Evolutionary conservation across 2,888 invertebrate species (phyloP), one percentile per base, ranked within the genome.

Genomic region (Nezara viridula): DNA sequence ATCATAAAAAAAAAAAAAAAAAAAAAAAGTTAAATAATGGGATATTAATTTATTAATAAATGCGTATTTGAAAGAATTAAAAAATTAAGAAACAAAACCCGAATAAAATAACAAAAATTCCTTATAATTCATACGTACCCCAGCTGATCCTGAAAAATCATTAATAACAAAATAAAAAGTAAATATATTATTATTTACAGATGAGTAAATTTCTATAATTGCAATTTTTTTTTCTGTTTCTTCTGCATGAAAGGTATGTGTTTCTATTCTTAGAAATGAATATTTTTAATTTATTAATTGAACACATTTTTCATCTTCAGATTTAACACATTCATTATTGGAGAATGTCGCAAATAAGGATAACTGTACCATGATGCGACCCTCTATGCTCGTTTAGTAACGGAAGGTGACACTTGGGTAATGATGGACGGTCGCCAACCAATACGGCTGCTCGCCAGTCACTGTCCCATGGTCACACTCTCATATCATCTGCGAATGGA

Each of bases 401-500:
- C 86, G 90, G 90, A 90, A 90, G 90, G 90, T 89, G 90, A 73
- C 66, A 73, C 66, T 73, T 73, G 66, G 66, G 66, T 73, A 73
- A 73, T 37, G 66, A 73, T 7, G 66, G 37, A 89, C 90, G 89
- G 90, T 90, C 89, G 90, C 89, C 85, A 86, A 89, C 86, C 86
- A 85, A 47, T 55, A 81, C 85, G 90, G 90, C 90, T 89, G 89
- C 89, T 88, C 77, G 90, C 90, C 90, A 89, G 90, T 90, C 90
- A 90, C 90, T 89, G 89, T 89, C 90, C 90, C 90, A 86, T 90
- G 89, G 90, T 90, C 90, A 89, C 90, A 86, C 90, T 88, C 86
- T 90, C 88, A 88, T 66, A 88, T 66, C 81, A 91, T 91, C 91
- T 91, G 91, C 91, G 91, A 92, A 91, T 91, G 91, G 91, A 92